Evolutionary conservation across 2,113 vertebrate genomes (phyloP).

Genomic region (Solea solea): DNA sequence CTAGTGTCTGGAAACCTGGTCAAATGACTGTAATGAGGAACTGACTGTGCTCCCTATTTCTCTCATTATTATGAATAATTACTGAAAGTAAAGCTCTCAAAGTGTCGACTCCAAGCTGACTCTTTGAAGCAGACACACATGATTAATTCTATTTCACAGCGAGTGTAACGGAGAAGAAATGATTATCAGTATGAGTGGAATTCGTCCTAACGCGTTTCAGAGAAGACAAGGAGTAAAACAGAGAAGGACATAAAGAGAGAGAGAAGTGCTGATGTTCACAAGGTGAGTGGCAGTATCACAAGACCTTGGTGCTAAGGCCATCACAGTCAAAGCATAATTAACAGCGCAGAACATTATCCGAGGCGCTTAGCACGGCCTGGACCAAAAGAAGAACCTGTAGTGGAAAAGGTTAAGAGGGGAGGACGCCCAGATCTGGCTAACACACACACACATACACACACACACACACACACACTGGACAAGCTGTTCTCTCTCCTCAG

Average conservation of each 20-base stretch:
- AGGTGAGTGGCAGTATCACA: conserved; percentile 26
- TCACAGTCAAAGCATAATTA: conserved; percentile 33
- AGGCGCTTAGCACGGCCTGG: conserved; percentile 57
- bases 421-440: conserved; percentile 55
- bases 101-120: too few species aligned
- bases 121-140: too few species aligned
- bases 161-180: too few species aligned
- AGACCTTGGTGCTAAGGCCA: conserved; percentile 43
- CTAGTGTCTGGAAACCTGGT: too few species aligned
- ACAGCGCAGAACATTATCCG: conserved; percentile 66
- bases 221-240: neutral
- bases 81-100: too few species aligned
- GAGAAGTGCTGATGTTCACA: conserved; percentile 34
- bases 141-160: too few species aligned
- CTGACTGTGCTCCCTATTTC: too few species aligned
- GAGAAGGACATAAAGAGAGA: neutral
- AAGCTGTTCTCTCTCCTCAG: conserved; percentile 64
- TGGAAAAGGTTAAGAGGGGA: conserved; percentile 74
- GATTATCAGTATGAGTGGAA: neutral
- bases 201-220: neutral
- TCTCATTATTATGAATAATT: too few species aligned
- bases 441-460: conserved; percentile 29
- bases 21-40: too few species aligned
- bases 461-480: conserved; percentile 56
- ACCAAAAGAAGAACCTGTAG: conserved; percentile 47